A percentile compares a stretch with the other conserved stretches of the same genome.
These are phyloP conservation scores for Sebastes oblongus DNA, from an alignment of 2,797 vertebrate genomes.

Conservation along the genomic window DNA sequence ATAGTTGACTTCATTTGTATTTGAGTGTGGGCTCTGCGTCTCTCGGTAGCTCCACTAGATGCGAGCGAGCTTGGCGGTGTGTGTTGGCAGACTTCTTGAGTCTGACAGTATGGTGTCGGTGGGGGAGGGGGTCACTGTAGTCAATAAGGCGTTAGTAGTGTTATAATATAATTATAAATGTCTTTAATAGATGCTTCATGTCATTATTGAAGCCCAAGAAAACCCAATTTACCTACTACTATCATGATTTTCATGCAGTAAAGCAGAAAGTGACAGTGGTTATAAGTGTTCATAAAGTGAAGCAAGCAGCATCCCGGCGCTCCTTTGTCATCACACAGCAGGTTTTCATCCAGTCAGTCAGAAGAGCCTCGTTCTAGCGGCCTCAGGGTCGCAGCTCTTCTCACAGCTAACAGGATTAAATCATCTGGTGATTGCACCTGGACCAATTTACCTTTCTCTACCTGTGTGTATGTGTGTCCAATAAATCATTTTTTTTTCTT, in stretches of 20 bases:
- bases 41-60: constrained; percentile 45
- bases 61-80: constrained; percentile 24
- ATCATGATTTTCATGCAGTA: neutral
- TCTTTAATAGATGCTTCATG: neutral
- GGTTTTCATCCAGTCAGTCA: constrained; percentile 47
- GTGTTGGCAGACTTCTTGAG: constrained; percentile 28
- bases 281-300: constrained; percentile 6
- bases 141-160: constrained; percentile 5
- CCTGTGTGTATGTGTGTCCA: constrained; percentile 45
- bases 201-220: neutral
- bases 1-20: constrained; percentile 67
- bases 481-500: constrained; percentile 14
- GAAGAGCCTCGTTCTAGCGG: constrained; percentile 33
- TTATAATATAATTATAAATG: constrained; percentile 19
- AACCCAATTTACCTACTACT: neutral
- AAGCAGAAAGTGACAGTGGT: neutral
- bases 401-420: constrained; percentile 62
- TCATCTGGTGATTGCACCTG: constrained; percentile 57
- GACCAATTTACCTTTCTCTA: constrained; percentile 55
- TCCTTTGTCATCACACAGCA: constrained; percentile 49
- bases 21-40: constrained; percentile 64
- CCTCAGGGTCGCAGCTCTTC: constrained; percentile 49
- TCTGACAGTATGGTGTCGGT: constrained; percentile 28
- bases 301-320: constrained; percentile 5
- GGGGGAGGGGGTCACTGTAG: constrained; percentile 17